Evolutionary conservation across 2,113 vertebrate species (phyloP), one percentile per base, ranked within the genome.

Genomic region (Labrus mixtus): DNA sequence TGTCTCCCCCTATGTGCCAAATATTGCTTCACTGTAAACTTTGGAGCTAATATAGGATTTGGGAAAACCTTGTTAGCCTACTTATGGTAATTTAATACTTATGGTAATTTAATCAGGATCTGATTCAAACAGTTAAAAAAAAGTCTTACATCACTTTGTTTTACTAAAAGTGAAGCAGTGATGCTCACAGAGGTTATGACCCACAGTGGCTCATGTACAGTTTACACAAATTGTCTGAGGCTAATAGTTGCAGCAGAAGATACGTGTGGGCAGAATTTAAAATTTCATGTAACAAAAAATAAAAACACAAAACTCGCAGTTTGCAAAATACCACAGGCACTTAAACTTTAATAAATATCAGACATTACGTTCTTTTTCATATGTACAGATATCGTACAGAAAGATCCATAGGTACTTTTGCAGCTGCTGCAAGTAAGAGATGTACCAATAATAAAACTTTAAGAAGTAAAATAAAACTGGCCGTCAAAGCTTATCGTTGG

Each of bases 321-420:
- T 93, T 96, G 95, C 95, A 96, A 96, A 96, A 95, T 90, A 94
- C 93, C 94, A 95, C 85, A 95, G 93, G 93, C 78, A 90, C 90
- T 90, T 92, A 87, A 93, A 93, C 89, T 97, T 98, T 97, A 97
- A 97, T 98, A 97, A 97, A 96, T 98, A 97, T 96, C 93, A 92
- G 95, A 96, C 95, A 94, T 95, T 94, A 95, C 90, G 87, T 92
- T 95, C 91, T 95, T 89, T 94, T 95, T 95, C 92, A 92, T 96
- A 96, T 96, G 95, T 96, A 96, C 95, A 95, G 88, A 94, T 95
- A 95, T 94, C 74, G 92, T 93, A 96, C 95, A 96, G 87, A 92
- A 92, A 91, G 92, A 91, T 89, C 70, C 70, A 76, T 91, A 85
- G 86, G 83, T 84, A 85, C 59, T 77, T 73, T 91, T 92, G 92